Base-by-base conservation (phyloP, 2,888 invertebrate species). In the Pandemis corylana region DNA sequence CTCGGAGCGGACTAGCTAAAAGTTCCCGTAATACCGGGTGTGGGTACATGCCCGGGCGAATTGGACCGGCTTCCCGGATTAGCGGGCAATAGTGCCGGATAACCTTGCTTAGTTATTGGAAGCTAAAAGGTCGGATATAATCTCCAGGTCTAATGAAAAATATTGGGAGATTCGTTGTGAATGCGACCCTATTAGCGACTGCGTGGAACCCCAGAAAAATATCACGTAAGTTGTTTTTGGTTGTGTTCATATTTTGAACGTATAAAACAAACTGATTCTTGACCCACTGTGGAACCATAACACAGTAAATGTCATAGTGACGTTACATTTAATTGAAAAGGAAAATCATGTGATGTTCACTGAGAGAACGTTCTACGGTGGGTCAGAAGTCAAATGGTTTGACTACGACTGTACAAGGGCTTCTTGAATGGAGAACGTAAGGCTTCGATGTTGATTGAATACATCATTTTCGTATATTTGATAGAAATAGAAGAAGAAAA, bases 11-110 rank as follows among this genome's bases (percentile, higher is more conserved):
- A 42, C 49, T 0, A 10, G 71, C 73, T 74, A 74, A 74, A 74
- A 74, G 74, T 74, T 74, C 68, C n/a, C 70, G 64, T 76, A 76
- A 76, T 76, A 70, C 69, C 69, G 73, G 76, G 64, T 64, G 63
- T 70, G 51, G 51, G 56, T 53, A 36, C 28, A 71, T 68, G 68
- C 72, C 76, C 63, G 71, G 76, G 68, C 66, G 69, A 76, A 76
- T 73, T 76, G 63, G 69, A 53, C 67, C 53, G 76, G 66, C 66
- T 76, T 66, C 76, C 70, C 66, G 67, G 76, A 76, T 76, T 76
- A 59, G 28, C 59, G 59, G 59, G 59, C 20, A 59, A 59, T 59
- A 59, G 59, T 59, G 59, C 59, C 59, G 59, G 53, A 20, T 59
- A 59, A 66, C 73, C 73, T 66, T 53, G 46, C 67, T 67, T 65